These are phyloP conservation scores for Herpetotheres cachinnans DNA, from an alignment of 2,113 vertebrate species.

Conservation along the genomic window DNA sequence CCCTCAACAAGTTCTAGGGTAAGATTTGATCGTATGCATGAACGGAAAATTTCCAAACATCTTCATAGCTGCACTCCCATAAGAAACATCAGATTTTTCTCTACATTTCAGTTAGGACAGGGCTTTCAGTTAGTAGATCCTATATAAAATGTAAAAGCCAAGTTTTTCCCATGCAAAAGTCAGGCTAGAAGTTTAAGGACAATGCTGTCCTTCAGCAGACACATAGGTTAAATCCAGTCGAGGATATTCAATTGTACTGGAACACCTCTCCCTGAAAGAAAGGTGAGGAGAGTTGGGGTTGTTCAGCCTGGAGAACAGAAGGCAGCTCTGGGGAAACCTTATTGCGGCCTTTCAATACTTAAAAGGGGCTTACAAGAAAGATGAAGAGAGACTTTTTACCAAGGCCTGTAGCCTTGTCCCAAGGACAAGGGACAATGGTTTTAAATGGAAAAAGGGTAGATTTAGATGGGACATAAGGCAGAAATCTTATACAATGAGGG, in stretches of 20 bases:
- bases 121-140: background rate
- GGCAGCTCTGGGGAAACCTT: accelerated
- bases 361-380: background rate
- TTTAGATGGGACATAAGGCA: background rate
- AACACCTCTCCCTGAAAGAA: background rate
- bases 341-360: background rate
- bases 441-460: background rate
- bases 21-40: background rate
- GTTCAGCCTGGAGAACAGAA: background rate
- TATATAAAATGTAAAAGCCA: background rate
- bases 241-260: background rate
- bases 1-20: background rate
- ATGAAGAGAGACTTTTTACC: background rate
- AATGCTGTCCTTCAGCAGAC: background rate
- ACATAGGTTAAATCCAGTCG: background rate
- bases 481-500: accelerated
- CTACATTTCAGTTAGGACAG: background rate
- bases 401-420: background rate
- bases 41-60: background rate
- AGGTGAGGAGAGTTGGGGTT: background rate
- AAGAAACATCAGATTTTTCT: background rate
- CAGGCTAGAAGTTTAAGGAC: background rate
- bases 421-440: background rate
- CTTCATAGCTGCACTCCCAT: background rate
- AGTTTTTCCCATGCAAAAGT: background rate